Conservation (phyloP, 2,888 invertebrate species). For the Ochropleura leucogaster region DNA sequence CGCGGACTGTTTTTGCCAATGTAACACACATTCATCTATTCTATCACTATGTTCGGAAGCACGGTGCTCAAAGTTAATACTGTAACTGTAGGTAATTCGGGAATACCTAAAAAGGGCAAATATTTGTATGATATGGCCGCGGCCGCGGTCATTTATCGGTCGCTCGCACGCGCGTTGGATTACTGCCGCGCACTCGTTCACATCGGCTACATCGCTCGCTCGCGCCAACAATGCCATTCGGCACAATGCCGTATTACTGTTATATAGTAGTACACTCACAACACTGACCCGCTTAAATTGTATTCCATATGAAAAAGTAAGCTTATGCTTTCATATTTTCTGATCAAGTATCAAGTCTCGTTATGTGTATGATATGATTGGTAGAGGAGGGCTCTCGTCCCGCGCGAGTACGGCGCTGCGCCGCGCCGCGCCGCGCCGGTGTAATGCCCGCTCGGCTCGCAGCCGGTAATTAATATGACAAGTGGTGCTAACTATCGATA, state of each 20-base stretch:
- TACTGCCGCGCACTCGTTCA: constrained; percentile 11
- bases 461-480: constrained; percentile 37
- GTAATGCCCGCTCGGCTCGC: constrained; percentile 7
- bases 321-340: constrained; percentile 37
- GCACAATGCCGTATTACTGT: constrained; percentile 43
- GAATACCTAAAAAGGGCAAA: neutral
- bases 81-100: neutral
- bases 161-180: constrained; percentile 22
- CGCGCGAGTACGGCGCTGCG: constrained; percentile 10
- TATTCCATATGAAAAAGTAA: constrained; percentile 40
- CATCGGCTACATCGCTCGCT: constrained; percentile 8
- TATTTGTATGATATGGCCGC: neutral
- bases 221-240: constrained; percentile 43
- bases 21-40: neutral
- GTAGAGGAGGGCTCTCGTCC: constrained; percentile 9
- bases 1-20: neutral
- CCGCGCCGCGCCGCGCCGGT: neutral
- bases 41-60: neutral
- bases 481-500: constrained; percentile 47
- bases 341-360: constrained; percentile 27
- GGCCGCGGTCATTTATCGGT: constrained; percentile 20
- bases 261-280: constrained; percentile 21
- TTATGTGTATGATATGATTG: constrained; percentile 4
- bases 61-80: neutral
- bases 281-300: constrained; percentile 49